These are phyloP conservation scores for Pimephales promelas DNA, from an alignment of 2,113 vertebrate species.

Conservation along the genomic window DNA sequence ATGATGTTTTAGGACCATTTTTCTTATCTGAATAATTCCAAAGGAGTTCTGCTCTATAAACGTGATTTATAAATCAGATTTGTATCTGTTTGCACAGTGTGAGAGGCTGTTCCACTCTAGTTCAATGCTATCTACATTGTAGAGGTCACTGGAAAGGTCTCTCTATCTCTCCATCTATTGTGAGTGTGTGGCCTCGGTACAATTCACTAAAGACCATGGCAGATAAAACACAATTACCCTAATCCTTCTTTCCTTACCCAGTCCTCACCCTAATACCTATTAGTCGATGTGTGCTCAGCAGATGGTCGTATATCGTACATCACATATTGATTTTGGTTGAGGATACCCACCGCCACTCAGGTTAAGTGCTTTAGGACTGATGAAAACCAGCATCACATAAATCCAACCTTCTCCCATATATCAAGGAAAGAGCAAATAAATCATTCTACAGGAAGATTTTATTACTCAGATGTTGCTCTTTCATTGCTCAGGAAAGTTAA, in stretches of 20 bases:
- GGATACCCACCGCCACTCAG: constrained; percentile 45
- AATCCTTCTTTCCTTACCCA: constrained; percentile 34
- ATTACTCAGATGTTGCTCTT: constrained; percentile 20
- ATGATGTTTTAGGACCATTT: background rate
- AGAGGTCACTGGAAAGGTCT: constrained; percentile 26
- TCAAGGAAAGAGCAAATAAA: constrained; percentile 3
- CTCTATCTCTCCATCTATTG: background rate
- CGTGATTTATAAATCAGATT: background rate
- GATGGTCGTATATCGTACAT: constrained; percentile 28
- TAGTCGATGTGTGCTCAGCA: constrained; percentile 39
- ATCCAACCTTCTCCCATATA: constrained; percentile 37
- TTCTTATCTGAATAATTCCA: constrained; percentile 25
- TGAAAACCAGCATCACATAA: constrained; percentile 30
- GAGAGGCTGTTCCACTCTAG: constrained; percentile 33
- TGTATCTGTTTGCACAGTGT: constrained; percentile 43
- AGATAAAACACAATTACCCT: constrained; percentile 49
- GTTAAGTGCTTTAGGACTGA: constrained; percentile 48
- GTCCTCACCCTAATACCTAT: constrained; percentile 26
- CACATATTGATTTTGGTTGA: constrained; percentile 46
- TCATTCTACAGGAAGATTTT: constrained; percentile 1
- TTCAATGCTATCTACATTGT: constrained; percentile 17
- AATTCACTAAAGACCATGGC: constrained; percentile 32
- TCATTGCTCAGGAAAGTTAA: constrained; percentile 18
- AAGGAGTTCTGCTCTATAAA: constrained; percentile 18
- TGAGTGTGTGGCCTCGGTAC: background rate